Base-by-base conservation (phyloP, 2,797 vertebrate species). In the Chrosomus eos region DNA sequence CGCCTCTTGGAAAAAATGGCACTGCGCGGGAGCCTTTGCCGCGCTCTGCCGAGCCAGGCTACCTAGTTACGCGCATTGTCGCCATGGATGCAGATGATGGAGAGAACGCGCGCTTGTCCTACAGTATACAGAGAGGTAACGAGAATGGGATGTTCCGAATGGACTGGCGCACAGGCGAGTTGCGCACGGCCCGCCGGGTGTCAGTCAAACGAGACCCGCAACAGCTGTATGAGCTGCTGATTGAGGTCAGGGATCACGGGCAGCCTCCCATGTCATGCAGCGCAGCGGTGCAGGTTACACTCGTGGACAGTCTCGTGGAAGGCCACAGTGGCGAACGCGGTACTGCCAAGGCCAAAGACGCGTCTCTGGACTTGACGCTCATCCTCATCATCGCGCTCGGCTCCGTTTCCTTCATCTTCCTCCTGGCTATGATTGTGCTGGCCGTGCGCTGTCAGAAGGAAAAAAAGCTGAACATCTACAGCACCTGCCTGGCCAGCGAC, bases 371-470 rank as follows among this genome's bases (percentile, higher is more conserved):
- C 91, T 95, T 99, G 80, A 98, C 97, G 0, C 97, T 99, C 72
- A 99, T 99, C 92, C 97, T 99, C 86, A 99, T 99, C 92, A 97
- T 99, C 28, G 97, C 97, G 0, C 93, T 99, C 89, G 97, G 97
- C 81, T 98, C 97, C 0, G 96, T 99, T 62, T 98, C 98, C 73
- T 99, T 99, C 92, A 93, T 99, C 90, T 99, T 99, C 90, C 95
- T 99, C 55, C 93, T 99, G 88, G 98, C 98, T 78, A 99, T 99
- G 98, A 99, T 99, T n/a, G 97, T 98, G 83, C 93, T 99, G 89
- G 98, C 98, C 0, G 96, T 99, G 90, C 96, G 98, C 71, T 99
- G 98, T 93, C 98, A 97, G 88, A 99, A 99, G 90, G 97, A 99
- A 93, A 99, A 98, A 89, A 99, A 99, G 92, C 94, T 99, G 67